phyloP scores from a whole-genome alignment of 2,797 vertebrate genomes.

The Bradypus variegatus region DNA sequence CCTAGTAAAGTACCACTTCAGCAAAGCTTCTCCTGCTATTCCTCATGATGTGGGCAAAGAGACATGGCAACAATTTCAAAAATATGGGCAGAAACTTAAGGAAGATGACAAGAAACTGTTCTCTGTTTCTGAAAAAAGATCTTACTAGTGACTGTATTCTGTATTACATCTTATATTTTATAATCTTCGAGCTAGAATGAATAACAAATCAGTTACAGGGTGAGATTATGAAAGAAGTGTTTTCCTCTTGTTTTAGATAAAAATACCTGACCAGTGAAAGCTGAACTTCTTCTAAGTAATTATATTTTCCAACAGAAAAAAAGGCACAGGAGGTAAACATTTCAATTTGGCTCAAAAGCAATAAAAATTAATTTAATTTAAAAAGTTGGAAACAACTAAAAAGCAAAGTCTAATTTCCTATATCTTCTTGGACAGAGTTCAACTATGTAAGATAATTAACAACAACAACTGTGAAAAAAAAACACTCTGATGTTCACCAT shows the following conservation, averaged over 20 bases:
- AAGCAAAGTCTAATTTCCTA: not conserved
- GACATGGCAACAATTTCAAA: not conserved
- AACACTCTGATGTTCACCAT: not conserved
- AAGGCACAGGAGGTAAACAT: constrained; percentile 37
- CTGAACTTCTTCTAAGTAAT: constrained; percentile 7
- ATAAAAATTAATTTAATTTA: constrained; percentile 46
- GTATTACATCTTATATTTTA: constrained; percentile 5
- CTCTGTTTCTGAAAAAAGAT: not conserved
- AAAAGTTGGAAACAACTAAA: constrained; percentile 46
- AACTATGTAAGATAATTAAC: not conserved
- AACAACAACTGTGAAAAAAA: not conserved
- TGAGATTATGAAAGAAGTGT: not conserved
- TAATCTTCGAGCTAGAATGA: not conserved
- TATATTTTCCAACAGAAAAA: constrained; percentile 8
- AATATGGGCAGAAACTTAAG: not conserved
- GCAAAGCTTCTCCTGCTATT: constrained; percentile 33
- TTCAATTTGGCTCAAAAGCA: constrained; percentile 50
- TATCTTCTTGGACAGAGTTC: constrained; percentile 43
- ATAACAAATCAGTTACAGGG: not conserved
- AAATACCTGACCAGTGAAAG: not conserved
- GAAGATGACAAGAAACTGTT: not conserved
- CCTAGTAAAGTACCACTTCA: constrained; percentile 31
- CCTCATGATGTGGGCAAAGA: constrained; percentile 2
- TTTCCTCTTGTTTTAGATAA: not conserved
- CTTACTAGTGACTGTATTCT: constrained; percentile 1